phyloP scores from a whole-genome alignment of 2,113 vertebrate species.

The Osmerus mordax region DNA sequence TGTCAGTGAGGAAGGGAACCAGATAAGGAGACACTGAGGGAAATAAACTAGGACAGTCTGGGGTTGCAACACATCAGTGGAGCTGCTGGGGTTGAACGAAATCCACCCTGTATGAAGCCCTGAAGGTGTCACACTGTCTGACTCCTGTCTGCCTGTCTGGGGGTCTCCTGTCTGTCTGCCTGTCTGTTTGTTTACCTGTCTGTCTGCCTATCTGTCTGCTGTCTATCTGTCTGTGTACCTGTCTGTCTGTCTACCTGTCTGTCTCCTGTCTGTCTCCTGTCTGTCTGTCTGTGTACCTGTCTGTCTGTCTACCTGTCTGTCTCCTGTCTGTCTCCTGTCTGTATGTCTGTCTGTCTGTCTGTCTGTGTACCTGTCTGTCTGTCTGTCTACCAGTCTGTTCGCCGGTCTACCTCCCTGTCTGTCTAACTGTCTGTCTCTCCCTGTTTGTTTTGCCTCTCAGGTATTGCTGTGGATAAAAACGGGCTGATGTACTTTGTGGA shows the following conservation, averaged over 20 bases:
- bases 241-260: constrained; percentile 18
- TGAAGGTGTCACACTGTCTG: background rate
- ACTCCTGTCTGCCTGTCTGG: background rate
- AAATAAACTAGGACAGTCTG: too few relatives aligned
- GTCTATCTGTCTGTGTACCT: background rate
- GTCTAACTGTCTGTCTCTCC: constrained; percentile 9
- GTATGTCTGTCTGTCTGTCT: background rate
- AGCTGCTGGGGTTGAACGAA: too few relatives aligned
- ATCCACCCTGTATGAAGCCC: background rate
- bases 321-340: background rate
- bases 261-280: background rate
- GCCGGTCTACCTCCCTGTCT: background rate
- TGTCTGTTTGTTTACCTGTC: background rate
- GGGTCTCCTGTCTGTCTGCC: background rate
- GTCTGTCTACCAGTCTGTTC: background rate
- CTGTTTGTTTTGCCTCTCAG: constrained; percentile 60
- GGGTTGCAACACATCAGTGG: too few relatives aligned
- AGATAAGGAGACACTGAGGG: too few relatives aligned
- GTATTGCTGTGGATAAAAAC: constrained; percentile 97
- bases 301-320: background rate
- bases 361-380: background rate
- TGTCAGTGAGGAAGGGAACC: too few relatives aligned
- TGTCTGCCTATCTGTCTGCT: background rate
- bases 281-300: background rate
- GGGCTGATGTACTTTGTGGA: constrained; percentile 99